Conservation (phyloP, 35 echinoderm and acorn worm genomes). For the Lytechinus pictus region DNA sequence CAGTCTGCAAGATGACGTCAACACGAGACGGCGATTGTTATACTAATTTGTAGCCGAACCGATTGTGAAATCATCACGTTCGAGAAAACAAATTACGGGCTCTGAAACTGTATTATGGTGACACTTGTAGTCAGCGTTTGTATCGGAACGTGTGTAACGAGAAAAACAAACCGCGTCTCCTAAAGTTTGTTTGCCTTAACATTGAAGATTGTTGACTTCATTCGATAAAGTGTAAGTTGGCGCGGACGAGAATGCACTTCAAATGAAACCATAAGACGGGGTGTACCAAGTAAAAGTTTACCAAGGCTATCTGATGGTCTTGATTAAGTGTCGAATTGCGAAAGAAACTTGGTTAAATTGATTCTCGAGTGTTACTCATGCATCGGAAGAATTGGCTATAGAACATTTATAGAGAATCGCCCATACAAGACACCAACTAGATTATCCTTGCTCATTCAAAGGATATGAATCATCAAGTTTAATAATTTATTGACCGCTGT, state of each 20-base stretch:
- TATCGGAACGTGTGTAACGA: not conserved
- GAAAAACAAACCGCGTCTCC: not conserved
- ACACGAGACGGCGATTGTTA: not conserved
- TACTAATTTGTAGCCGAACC: not conserved
- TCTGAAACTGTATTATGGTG: not conserved
- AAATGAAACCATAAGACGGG: not conserved
- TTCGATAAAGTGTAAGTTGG: not conserved
- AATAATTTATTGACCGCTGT: too few relatives aligned
- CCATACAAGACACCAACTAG: too few relatives aligned
- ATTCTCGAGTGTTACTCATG: too few relatives aligned
- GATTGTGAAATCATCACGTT: not conserved
- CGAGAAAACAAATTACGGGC: not conserved
- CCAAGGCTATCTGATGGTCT: too few relatives aligned
- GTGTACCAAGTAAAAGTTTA: not conserved
- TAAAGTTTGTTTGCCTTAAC: not conserved
- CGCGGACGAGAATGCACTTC: not conserved
- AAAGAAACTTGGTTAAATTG: too few relatives aligned
- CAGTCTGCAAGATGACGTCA: not conserved
- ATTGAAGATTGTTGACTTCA: constrained; percentile 4
- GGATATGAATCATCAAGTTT: too few relatives aligned
- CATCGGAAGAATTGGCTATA: too few relatives aligned
- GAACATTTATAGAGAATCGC: too few relatives aligned
- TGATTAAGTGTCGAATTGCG: too few relatives aligned
- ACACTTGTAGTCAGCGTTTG: not conserved
- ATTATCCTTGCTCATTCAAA: too few relatives aligned